Percentiles rank a stretch among this genome's conserved stretches.
Conservation (phyloP, 2,797 vertebrate species). For the Apogon hyalosoma region DNA sequence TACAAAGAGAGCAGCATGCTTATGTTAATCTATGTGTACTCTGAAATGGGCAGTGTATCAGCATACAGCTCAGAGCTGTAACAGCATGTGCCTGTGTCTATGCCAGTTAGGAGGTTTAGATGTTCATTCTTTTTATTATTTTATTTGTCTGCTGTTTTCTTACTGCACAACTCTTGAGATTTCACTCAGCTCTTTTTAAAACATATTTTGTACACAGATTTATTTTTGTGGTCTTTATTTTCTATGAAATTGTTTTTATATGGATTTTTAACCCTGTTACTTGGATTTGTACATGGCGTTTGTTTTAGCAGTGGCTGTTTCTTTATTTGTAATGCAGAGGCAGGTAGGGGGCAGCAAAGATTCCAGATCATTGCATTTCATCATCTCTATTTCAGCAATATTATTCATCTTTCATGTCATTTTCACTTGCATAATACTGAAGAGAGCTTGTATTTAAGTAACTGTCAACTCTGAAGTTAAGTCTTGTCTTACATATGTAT, state of each 20-base stretch:
- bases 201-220: constrained; percentile 78
- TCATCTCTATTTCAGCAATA: constrained; percentile 8
- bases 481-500: constrained; percentile 9
- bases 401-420: constrained; percentile 13
- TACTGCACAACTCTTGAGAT: constrained; percentile 54
- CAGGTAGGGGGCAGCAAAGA: constrained; percentile 75
- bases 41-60: constrained; percentile 33
- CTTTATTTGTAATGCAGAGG: constrained; percentile 21
- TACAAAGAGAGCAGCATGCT: constrained; percentile 33
- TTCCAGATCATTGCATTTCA: constrained; percentile 46
- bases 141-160: constrained; percentile 34
- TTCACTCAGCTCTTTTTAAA: constrained; percentile 61
- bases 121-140: constrained; percentile 48
- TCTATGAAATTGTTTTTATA: constrained; percentile 71
- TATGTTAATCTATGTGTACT: constrained; percentile 47
- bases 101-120: constrained; percentile 63
- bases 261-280: constrained; percentile 34
- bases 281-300: constrained; percentile 47
- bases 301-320: constrained; percentile 25
- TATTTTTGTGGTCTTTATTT: constrained; percentile 80
- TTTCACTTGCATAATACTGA: constrained; percentile 16
- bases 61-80: constrained; percentile 17
- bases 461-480: constrained; percentile 1
- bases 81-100: constrained; percentile 43
- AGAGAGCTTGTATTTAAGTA: constrained; percentile 23